phyloP scores from a whole-genome alignment of 1,140 invertebrate genomes.

The Mamestra configurata region DNA sequence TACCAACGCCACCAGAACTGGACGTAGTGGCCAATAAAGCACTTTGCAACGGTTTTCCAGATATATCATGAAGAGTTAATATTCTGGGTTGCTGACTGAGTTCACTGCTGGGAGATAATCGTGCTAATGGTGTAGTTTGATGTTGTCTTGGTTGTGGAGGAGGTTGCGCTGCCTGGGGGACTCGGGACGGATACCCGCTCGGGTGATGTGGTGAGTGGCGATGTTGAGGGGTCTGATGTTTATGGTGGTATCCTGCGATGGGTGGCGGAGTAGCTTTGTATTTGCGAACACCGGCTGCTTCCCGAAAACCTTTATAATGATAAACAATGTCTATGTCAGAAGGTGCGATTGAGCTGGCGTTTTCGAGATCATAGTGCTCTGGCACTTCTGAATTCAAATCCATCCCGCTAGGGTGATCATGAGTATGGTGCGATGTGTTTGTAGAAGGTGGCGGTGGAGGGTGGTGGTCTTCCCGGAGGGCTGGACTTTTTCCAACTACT shows the following conservation, averaged over 20 bases:
- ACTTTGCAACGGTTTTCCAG: conserved; percentile 96
- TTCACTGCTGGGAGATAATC: conserved; percentile 97
- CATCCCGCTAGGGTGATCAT: conserved; percentile 90
- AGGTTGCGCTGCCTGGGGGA: conserved; percentile 90
- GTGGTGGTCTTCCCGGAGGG: conserved; percentile 93
- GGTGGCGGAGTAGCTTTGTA: conserved; percentile 95
- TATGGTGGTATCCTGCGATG: conserved; percentile 92
- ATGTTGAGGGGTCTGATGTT: conserved; percentile 92
- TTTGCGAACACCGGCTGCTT: conserved; percentile 93
- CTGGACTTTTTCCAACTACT: conserved; percentile 93
- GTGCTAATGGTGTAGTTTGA: conserved; percentile 96
- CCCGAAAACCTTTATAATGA: conserved; percentile 97
- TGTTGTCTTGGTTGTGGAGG: conserved; percentile 90
- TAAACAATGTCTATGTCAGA: conserved; percentile 99
- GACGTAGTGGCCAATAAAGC: conserved; percentile 96
- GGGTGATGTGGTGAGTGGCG: conserved; percentile 92
- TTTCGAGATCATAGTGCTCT: conserved; percentile 98
- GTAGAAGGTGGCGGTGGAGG: conserved; percentile 91
- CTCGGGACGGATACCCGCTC: conserved; percentile 90
- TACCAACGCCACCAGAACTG: conserved; percentile 94
- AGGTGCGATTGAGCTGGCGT: conserved; percentile 98
- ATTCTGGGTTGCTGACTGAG: conserved; percentile 97
- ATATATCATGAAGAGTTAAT: conserved; percentile 97
- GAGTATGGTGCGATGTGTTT: conserved; percentile 90
- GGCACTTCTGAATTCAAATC: conserved; percentile 94